Percentiles rank a stretch among this genome's conserved stretches.
These are phyloP conservation scores for Trachymyrmex cornetzi DNA, from an alignment of 1,140 invertebrate genomes.

Conservation along the genomic window DNA sequence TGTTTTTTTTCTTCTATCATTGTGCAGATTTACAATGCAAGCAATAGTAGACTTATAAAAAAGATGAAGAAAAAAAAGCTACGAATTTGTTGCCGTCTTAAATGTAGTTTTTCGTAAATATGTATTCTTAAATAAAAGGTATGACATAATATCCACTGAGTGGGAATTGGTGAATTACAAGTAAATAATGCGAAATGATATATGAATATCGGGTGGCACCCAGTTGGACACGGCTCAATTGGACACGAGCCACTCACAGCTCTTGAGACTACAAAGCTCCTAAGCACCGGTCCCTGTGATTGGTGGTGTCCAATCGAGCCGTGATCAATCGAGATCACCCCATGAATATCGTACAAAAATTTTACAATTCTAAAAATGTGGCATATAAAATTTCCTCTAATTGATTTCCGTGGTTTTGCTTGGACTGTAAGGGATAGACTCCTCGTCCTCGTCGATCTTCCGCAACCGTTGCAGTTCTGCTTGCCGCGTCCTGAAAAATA, in stretches of 20 bases:
- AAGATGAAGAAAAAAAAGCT: not conserved
- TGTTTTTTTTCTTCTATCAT: not conserved
- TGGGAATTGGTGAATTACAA: not conserved
- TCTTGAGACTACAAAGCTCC: too few relatives aligned
- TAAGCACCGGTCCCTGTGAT: too few relatives aligned
- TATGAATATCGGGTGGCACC: conserved; percentile 31
- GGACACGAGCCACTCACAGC: too few relatives aligned
- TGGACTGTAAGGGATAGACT: conserved; percentile 64
- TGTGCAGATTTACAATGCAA: not conserved
- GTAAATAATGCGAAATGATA: conserved; percentile 23
- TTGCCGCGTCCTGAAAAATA: conserved; percentile 75
- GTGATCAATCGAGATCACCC: too few relatives aligned
- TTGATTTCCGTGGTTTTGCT: conserved; percentile 81
- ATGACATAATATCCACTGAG: not conserved
- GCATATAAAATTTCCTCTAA: conserved; percentile 64
- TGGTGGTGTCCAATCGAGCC: too few relatives aligned
- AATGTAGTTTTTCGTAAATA: conserved; percentile 9
- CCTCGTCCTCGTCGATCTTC: conserved; percentile 79
- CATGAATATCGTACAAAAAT: conserved; percentile 56
- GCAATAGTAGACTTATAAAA: not conserved
- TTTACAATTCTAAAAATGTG: not conserved
- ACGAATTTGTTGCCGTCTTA: not conserved
- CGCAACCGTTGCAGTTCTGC: conserved; percentile 81
- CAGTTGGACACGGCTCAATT: too few relatives aligned
- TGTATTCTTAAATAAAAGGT: conserved; percentile 23